Conservation (phyloP, 1,140 invertebrate genomes). For the Xylocopa sonorina region DNA sequence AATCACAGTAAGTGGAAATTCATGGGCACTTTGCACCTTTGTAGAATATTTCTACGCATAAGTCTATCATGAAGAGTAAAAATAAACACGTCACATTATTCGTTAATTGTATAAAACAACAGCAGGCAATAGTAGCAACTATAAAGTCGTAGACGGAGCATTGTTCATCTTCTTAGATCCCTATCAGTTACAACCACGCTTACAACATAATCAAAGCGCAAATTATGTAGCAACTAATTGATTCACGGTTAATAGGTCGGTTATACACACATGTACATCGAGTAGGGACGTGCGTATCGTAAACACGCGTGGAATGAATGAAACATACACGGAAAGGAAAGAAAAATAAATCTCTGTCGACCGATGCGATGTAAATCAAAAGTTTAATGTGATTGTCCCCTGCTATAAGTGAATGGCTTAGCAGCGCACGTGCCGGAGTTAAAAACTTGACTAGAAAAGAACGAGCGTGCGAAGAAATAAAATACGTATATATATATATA, state of each 20-base stretch:
- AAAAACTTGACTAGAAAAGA: constrained; percentile 73
- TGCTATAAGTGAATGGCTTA: constrained; percentile 62
- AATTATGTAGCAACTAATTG: constrained; percentile 59
- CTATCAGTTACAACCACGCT: constrained; percentile 55
- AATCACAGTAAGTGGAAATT: constrained; percentile 18
- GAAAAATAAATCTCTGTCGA: constrained; percentile 48
- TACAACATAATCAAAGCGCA: constrained; percentile 58
- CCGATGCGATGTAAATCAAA: constrained; percentile 45
- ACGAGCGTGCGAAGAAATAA: constrained; percentile 60
- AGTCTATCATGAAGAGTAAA: constrained; percentile 33
- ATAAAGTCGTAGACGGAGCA: constrained; percentile 43
- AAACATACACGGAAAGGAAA: constrained; percentile 53
- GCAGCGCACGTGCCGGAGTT: constrained; percentile 66
- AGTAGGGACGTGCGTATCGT: constrained; percentile 13
- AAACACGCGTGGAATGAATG: constrained; percentile 61
- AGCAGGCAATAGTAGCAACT: constrained; percentile 54
- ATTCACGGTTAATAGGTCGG: constrained; percentile 39
- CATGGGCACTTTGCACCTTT: constrained; percentile 5
- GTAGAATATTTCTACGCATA: constrained; percentile 15
- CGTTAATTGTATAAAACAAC: constrained; percentile 58
- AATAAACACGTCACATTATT: constrained; percentile 59
- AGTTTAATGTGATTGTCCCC: constrained; percentile 70
- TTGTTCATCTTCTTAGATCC: constrained; percentile 31
- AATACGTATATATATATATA: no score
- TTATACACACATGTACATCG: constrained; percentile 45